Conservation (phyloP, 2,797 vertebrate genomes). For the Melanotaenia parkinsoni region DNA sequence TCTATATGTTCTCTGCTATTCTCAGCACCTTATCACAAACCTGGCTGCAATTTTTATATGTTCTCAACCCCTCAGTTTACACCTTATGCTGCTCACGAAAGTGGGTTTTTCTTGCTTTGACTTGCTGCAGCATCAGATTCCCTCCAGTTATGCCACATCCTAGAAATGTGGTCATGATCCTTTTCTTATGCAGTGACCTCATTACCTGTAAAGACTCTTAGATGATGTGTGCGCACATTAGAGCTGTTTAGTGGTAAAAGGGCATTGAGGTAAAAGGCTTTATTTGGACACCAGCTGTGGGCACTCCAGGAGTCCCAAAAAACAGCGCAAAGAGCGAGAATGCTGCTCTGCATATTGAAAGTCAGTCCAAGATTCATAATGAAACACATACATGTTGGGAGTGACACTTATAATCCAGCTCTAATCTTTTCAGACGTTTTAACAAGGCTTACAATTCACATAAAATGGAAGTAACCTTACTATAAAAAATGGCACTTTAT, state of each 20-base stretch:
- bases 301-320: constrained; percentile 61
- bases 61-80: constrained; percentile 46
- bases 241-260: constrained; percentile 57
- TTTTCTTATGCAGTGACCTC: constrained; percentile 68
- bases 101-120: constrained; percentile 32
- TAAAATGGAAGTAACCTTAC: constrained; percentile 75
- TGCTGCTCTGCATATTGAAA: constrained; percentile 35
- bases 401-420: constrained; percentile 67
- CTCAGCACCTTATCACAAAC: constrained; percentile 46
- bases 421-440: constrained; percentile 78
- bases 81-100: constrained; percentile 37
- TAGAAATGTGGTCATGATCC: constrained; percentile 61
- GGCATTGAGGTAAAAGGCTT: constrained; percentile 54
- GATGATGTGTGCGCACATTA: constrained; percentile 68
- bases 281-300: constrained; percentile 62
- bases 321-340: constrained; percentile 41
- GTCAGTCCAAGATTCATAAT: constrained; percentile 59
- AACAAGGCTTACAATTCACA: constrained; percentile 74
- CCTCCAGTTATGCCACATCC: constrained; percentile 63
- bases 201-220: constrained; percentile 68
- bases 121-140: constrained; percentile 44
- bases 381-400: constrained; percentile 64
- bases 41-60: constrained; percentile 56
- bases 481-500: constrained; percentile 68
- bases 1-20: constrained; percentile 18